A percentile compares a stretch with the other conserved stretches of the same genome.
phyloP scores from a whole-genome alignment of 2,797 vertebrate species.

The Erpetoichthys calabaricus region DNA sequence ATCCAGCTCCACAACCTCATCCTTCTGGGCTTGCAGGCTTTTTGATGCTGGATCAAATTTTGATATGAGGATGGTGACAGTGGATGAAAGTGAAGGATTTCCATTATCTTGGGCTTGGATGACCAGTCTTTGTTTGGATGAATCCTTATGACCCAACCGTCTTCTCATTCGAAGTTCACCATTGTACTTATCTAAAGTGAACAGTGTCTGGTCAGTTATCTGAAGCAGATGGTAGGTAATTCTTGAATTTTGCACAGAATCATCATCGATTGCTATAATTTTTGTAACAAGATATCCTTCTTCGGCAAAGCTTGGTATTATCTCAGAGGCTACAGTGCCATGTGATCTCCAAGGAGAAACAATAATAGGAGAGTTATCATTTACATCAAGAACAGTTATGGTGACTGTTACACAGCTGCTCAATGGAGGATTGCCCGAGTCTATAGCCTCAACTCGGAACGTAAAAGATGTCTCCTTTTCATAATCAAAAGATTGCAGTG shows the following conservation, averaged over 20 bases:
- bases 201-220: slow-evolving; percentile 19
- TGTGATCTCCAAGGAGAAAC: slow-evolving; percentile 21
- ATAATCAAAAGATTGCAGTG: slow-evolving; percentile 30
- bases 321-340: slow-evolving; percentile 18
- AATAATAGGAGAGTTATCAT: slow-evolving; percentile 27
- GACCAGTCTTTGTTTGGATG: slow-evolving; percentile 22
- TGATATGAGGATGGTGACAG: slow-evolving; percentile 31
- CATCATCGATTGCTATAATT: slow-evolving; percentile 27
- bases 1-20: slow-evolving; percentile 26
- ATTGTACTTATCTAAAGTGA: slow-evolving; percentile 24
- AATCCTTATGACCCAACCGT: slow-evolving; percentile 27
- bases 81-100: slow-evolving; percentile 28
- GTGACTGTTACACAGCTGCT: slow-evolving; percentile 29
- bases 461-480: slow-evolving; percentile 27
- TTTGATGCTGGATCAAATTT: slow-evolving; percentile 23
- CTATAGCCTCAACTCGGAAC: slow-evolving; percentile 25
- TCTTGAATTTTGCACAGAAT: slow-evolving; percentile 26
- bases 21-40: slow-evolving; percentile 19
- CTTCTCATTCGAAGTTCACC: slow-evolving; percentile 25
- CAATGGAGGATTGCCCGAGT: slow-evolving; percentile 27
- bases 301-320: slow-evolving; percentile 19
- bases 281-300: slow-evolving; percentile 24
- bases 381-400: slow-evolving; percentile 28
- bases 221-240: slow-evolving; percentile 25
- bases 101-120: slow-evolving; percentile 30